Evolutionary conservation across 2,797 vertebrate species (phyloP).

Genomic region (Aythya fuligula): DNA sequence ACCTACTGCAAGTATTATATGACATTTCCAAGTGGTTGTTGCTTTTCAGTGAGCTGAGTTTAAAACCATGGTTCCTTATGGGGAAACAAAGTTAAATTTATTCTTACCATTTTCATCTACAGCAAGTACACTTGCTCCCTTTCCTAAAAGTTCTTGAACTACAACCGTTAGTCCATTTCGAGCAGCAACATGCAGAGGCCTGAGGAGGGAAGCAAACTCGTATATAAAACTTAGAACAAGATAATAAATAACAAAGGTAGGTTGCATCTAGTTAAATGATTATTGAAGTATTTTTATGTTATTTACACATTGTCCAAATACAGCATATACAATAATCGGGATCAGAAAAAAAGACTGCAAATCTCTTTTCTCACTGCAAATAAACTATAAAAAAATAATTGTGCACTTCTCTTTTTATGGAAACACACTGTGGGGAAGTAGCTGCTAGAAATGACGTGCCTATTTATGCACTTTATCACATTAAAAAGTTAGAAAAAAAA

Average conservation of each 20-base stretch:
- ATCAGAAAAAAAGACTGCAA: not conserved
- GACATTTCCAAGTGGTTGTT: not conserved
- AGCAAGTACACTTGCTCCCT: slow-evolving; percentile 95
- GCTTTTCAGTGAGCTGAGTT: not conserved
- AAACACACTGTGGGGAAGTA: not conserved
- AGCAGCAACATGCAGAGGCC: slow-evolving; percentile 97
- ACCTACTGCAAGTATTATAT: not conserved
- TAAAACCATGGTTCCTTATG: not conserved
- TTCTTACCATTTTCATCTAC: slow-evolving; percentile 97
- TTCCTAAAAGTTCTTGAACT: slow-evolving; percentile 95
- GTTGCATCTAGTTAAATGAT: not conserved
- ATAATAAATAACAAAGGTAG: not conserved
- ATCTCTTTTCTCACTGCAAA: not conserved
- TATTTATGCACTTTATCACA: not conserved
- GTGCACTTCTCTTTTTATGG: not conserved
- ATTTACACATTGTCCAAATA: not conserved
- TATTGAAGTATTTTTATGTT: not conserved
- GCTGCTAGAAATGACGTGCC: not conserved
- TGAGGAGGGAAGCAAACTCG: slow-evolving; percentile 68
- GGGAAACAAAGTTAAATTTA: not conserved
- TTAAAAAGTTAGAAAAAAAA: not conserved
- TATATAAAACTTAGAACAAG: slow-evolving; percentile 20
- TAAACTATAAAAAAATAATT: not conserved
- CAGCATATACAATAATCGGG: not conserved
- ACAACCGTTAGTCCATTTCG: slow-evolving; percentile 96